Percentiles rank a stretch among this genome's conserved stretches.
Evolutionary conservation across 2,113 vertebrate species (phyloP).

Genomic region (Bufo gargarizans): DNA sequence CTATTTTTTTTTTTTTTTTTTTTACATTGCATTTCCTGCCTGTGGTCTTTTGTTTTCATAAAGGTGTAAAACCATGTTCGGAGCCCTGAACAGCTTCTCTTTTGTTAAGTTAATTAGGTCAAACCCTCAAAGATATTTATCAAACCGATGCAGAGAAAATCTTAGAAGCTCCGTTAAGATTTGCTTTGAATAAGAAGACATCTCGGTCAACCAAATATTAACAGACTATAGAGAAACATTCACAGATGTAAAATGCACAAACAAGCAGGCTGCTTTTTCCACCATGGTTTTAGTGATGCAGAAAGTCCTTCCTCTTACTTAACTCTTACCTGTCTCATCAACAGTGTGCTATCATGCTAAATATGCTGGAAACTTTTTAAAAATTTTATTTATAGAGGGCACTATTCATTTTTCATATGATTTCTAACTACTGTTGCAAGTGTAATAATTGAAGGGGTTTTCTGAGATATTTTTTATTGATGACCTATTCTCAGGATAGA

Average conservation of each 20-base stretch:
- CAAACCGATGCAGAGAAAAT: constrained; percentile 43
- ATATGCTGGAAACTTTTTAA: no score
- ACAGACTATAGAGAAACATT: not conserved
- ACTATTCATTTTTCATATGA: no score
- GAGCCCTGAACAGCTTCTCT: constrained; percentile 22
- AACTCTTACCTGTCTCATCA: not conserved
- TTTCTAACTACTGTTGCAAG: no score
- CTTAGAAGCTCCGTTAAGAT: not conserved
- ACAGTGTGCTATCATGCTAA: no score
- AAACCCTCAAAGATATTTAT: constrained; percentile 55
- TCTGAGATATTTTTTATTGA: no score
- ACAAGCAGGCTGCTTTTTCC: not conserved
- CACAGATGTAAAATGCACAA: not conserved
- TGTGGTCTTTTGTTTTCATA: constrained; percentile 48
- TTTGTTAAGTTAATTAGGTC: constrained; percentile 55
- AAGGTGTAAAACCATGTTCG: constrained; percentile 44
- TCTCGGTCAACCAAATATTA: constrained; percentile 29
- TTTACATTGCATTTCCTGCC: constrained; percentile 43
- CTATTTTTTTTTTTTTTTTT: constrained; percentile 24
- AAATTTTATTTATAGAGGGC: no score
- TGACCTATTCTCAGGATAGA: no score
- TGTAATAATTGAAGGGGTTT: no score
- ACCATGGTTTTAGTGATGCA: not conserved
- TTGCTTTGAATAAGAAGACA: not conserved
- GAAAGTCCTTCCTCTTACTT: not conserved